Evolutionary conservation across 2,797 vertebrate species (phyloP).

Genomic region (Gorsachius magnificus): DNA sequence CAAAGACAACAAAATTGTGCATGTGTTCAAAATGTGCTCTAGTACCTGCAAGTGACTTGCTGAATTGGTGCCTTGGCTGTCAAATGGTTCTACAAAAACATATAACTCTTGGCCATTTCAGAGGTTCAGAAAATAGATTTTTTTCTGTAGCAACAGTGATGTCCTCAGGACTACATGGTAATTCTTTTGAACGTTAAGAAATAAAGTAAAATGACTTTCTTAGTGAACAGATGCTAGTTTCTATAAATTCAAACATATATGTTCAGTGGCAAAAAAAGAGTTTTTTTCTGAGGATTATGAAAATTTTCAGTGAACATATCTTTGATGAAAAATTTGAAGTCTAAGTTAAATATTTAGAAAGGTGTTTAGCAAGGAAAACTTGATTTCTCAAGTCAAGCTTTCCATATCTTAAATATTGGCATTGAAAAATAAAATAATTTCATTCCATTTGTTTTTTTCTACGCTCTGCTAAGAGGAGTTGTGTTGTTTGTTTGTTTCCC

Average conservation of each 20-base stretch:
- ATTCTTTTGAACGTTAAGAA: not conserved
- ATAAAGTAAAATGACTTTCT: not conserved
- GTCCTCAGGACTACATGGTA: not conserved
- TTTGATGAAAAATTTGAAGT: not conserved
- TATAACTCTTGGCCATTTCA: not conserved
- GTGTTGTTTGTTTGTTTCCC: not conserved
- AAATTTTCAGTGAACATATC: not conserved
- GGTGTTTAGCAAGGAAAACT: not conserved
- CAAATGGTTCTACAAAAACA: not conserved
- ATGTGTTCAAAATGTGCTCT: not conserved
- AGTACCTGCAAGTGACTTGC: not conserved
- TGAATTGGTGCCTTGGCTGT: not conserved
- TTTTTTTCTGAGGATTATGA: not conserved
- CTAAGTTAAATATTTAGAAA: not conserved
- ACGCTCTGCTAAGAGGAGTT: not conserved
- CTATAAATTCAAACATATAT: not conserved
- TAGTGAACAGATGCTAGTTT: not conserved
- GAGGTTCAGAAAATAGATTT: not conserved
- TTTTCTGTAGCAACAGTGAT: not conserved
- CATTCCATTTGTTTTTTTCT: not conserved
- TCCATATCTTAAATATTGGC: not conserved
- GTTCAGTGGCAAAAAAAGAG: not conserved
- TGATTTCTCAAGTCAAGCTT: not conserved
- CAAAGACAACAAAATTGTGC: not conserved
- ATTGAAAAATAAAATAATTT: not conserved